Conservation (phyloP, 2,888 invertebrate species). For the Linnaemya tessellans region DNA sequence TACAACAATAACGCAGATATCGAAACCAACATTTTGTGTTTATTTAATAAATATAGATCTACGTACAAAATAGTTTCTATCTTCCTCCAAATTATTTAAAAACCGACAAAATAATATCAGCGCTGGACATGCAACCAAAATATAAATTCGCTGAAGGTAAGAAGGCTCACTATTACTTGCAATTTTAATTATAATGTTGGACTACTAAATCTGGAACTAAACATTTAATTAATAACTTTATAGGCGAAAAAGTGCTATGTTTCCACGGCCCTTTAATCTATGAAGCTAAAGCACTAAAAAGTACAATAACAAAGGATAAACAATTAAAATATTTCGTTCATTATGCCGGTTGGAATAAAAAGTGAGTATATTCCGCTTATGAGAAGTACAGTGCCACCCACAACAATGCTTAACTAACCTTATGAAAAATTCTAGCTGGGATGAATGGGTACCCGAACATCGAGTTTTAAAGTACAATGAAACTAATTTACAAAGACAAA, state of each 20-base stretch:
- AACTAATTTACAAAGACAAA: constrained; percentile 93
- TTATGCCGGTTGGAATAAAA: constrained; percentile 99
- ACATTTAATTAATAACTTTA: constrained; percentile 30
- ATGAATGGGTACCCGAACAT: constrained; percentile 96
- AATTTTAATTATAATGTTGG: not conserved
- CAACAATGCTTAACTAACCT: not conserved
- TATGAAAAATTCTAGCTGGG: constrained; percentile 87
- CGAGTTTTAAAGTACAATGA: constrained; percentile 95
- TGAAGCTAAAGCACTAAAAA: constrained; percentile 97
- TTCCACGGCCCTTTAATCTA: constrained; percentile 98
- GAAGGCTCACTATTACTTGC: constrained; percentile 40
- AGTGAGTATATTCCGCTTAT: constrained; percentile 85
- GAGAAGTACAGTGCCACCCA: not conserved
- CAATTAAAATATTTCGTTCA: constrained; percentile 96
- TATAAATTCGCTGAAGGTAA: constrained; percentile 90
- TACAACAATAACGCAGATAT: constrained; percentile 45
- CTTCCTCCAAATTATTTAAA: constrained; percentile 20
- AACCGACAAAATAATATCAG: constrained; percentile 75
- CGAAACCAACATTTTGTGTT: constrained; percentile 51
- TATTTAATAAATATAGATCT: constrained; percentile 29
- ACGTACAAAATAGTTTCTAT: constrained; percentile 24
- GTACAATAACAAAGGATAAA: constrained; percentile 92
- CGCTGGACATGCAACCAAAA: constrained; percentile 86
- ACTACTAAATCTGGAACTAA: not conserved
- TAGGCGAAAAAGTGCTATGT: constrained; percentile 95